phyloP scores from a whole-genome alignment of 2,888 invertebrate genomes.

The Lithophane leautieri region DNA sequence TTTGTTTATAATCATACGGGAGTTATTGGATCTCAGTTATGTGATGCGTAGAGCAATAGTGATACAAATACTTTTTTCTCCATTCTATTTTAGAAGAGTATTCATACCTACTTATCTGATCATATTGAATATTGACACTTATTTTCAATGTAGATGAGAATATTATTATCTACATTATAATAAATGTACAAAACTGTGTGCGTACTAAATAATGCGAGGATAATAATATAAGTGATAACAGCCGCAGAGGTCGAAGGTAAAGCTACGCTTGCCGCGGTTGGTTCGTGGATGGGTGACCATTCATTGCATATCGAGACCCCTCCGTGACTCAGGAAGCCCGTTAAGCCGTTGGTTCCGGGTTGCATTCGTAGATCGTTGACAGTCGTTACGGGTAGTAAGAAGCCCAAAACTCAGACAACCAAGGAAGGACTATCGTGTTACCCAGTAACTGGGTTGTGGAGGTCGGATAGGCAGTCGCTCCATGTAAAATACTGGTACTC shows the following conservation, averaged over 20 bases:
- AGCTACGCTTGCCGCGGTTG: not conserved
- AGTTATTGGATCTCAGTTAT: conserved; percentile 15
- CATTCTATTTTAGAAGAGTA: not conserved
- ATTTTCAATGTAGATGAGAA: not conserved
- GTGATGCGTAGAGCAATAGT: not conserved
- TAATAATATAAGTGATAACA: not conserved
- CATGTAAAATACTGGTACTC: not conserved
- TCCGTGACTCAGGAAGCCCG: not conserved
- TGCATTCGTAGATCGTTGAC: no score
- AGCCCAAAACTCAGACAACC: no score
- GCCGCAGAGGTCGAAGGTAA: not conserved
- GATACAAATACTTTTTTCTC: not conserved
- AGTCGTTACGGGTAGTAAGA: no score
- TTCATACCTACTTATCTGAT: not conserved
- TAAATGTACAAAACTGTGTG: not conserved
- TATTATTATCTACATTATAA: not conserved
- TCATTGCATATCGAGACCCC: no score
- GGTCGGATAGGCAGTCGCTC: no score
- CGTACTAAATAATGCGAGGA: not conserved
- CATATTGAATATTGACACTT: not conserved
- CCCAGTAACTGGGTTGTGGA: no score
- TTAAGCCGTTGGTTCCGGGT: no score
- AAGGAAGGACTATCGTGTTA: no score
- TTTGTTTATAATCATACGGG: not conserved
- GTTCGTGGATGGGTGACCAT: not conserved